These are phyloP conservation scores for Sprattus sprattus DNA, from an alignment of 2,113 vertebrate genomes.

Conservation along the genomic window DNA sequence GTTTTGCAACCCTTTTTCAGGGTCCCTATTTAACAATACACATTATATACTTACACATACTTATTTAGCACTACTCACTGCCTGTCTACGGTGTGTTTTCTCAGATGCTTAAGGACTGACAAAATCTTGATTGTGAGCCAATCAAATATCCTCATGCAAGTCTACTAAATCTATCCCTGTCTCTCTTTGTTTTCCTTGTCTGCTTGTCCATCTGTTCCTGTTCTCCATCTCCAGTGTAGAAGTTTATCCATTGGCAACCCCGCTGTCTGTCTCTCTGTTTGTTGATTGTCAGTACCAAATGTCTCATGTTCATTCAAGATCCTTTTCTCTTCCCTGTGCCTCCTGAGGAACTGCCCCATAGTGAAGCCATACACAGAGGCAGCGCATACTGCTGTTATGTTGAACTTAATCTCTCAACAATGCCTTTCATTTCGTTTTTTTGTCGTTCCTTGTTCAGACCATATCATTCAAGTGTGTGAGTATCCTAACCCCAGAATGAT, in stretches of 20 bases:
- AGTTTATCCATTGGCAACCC: neutral
- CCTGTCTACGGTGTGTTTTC: neutral
- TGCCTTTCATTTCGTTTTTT: neutral
- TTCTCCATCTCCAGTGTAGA: neutral
- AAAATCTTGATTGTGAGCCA: neutral
- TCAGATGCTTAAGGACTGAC: neutral
- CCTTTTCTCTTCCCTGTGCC: neutral
- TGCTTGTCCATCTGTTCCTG: neutral
- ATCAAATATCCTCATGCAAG: neutral
- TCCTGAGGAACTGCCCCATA: neutral
- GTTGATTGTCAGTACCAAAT: constrained; percentile 11
- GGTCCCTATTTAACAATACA: neutral
- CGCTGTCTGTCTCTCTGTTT: neutral
- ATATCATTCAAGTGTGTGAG: neutral
- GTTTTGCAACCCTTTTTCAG: neutral
- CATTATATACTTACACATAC: too few relatives aligned
- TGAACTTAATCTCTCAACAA: neutral
- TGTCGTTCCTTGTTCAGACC: neutral
- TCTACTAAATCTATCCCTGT: neutral
- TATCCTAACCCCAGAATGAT: neutral
- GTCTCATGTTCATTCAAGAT: neutral
- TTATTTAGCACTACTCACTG: neutral
- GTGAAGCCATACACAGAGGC: neutral
- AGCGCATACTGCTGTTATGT: neutral
- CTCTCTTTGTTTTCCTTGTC: neutral